Evolutionary conservation across 2,797 vertebrate species (phyloP).

Genomic region (Galagoides demidoff): DNA sequence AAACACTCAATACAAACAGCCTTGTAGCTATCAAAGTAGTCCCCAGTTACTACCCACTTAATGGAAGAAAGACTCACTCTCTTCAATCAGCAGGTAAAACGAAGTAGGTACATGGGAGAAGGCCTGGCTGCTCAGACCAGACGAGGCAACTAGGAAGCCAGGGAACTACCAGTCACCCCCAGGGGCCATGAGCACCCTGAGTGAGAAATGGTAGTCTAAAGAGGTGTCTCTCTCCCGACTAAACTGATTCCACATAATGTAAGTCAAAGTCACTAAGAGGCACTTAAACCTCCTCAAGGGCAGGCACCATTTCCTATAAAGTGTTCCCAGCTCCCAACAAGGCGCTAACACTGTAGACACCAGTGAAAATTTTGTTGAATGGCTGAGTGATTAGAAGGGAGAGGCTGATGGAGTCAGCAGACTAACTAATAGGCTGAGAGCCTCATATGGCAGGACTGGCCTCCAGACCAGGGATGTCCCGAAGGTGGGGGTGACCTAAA

Average conservation of each 20-base stretch:
- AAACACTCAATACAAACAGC: not conserved
- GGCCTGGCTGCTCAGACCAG: not conserved
- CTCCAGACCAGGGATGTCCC: not conserved
- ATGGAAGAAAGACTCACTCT: not conserved
- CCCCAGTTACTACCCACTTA: not conserved
- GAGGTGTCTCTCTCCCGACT: not conserved
- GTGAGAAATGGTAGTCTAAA: not conserved
- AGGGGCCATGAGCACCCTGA: not conserved
- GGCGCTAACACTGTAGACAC: not conserved
- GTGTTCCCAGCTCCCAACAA: not conserved
- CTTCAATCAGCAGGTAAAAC: not conserved
- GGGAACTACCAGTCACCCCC: not conserved
- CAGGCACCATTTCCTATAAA: not conserved
- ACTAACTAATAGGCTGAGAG: constrained; percentile 16
- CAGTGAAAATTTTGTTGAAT: not conserved
- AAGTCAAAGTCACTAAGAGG: not conserved
- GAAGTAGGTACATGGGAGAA: not conserved
- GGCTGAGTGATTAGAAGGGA: not conserved
- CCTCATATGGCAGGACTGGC: not conserved
- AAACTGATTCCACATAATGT: not conserved
- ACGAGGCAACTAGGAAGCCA: not conserved
- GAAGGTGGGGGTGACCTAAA: not conserved
- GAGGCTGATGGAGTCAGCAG: not conserved
- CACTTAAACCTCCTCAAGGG: accelerated
- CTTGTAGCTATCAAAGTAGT: not conserved